Conservation (phyloP, 2,888 invertebrate genomes). For the Cosmorhoe ocellata region DNA sequence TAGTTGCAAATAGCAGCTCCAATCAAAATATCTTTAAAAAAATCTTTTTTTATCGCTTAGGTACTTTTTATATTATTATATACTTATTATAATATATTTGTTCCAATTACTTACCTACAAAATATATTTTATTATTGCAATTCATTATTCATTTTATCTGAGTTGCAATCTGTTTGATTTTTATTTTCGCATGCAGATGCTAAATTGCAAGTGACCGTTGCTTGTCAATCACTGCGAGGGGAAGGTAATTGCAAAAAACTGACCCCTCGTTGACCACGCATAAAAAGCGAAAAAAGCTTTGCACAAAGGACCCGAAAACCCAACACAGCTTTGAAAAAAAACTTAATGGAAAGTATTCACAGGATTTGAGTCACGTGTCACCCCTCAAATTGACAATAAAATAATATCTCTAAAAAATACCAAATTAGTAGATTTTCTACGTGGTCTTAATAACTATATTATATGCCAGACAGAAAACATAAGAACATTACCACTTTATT, state of each 20-base stretch:
- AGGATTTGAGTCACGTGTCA: constrained; percentile 57
- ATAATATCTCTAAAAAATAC: constrained; percentile 43
- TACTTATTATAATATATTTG: too few relatives aligned
- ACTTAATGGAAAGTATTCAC: constrained; percentile 63
- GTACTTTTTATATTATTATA: too few relatives aligned
- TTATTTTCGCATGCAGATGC: constrained; percentile 54
- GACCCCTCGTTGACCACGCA: constrained; percentile 79
- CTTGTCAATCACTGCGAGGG: constrained; percentile 67
- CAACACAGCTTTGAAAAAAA: constrained; percentile 58
- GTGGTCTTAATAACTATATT: background rate
- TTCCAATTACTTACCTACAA: too few relatives aligned
- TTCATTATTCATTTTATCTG: background rate
- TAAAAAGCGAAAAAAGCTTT: constrained; percentile 58
- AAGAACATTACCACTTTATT: too few relatives aligned
- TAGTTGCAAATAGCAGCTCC: too few relatives aligned
- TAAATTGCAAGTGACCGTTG: constrained; percentile 74
- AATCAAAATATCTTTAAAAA: too few relatives aligned
- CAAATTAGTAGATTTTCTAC: background rate
- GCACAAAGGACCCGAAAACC: constrained; percentile 59
- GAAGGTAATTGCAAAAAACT: constrained; percentile 64
- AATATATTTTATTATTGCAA: too few relatives aligned
- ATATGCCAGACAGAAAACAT: too few relatives aligned
- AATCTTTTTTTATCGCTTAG: too few relatives aligned
- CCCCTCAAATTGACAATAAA: constrained; percentile 47
- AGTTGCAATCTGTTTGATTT: constrained; percentile 30